These are phyloP conservation scores for Aphyosemion australe DNA, from an alignment of 2,113 vertebrate genomes.

Conservation along the genomic window DNA sequence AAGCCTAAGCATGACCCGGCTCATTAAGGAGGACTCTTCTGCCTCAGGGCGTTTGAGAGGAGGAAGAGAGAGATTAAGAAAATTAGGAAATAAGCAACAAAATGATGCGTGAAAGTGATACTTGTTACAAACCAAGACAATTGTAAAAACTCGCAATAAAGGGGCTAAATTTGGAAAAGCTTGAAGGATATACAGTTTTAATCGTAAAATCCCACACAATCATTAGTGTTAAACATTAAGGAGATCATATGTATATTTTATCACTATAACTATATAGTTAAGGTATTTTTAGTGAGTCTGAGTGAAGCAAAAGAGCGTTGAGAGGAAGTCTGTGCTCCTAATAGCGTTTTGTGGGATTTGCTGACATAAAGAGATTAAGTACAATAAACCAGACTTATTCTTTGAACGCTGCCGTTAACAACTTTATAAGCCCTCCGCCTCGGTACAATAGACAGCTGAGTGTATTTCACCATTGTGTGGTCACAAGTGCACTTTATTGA, in stretches of 20 bases:
- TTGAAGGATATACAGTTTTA: neutral
- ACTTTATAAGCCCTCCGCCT: neutral
- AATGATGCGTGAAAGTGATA: neutral
- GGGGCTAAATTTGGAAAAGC: neutral
- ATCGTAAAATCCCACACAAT: neutral
- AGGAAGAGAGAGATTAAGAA: neutral
- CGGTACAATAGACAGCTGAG: neutral
- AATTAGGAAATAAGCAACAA: neutral
- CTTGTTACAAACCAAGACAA: neutral
- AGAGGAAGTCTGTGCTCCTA: neutral
- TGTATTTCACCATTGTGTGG: slow-evolving; percentile 6
- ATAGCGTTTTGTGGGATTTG: slow-evolving; percentile 3
- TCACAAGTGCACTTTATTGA: neutral
- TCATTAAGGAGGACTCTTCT: neutral
- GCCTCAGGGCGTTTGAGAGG: neutral
- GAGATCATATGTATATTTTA: neutral
- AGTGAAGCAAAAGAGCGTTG: neutral
- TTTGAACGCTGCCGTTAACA: slow-evolving; percentile 5
- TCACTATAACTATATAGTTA: neutral
- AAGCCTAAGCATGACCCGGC: neutral
- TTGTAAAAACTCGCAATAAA: neutral
- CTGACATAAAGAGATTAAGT: slow-evolving; percentile 5
- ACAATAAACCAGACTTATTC: slow-evolving; percentile 7
- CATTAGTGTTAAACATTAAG: neutral
- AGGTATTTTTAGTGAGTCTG: neutral